Evolutionary conservation across 2,888 invertebrate genomes (phyloP).

Genomic region (Yponomeuta malinellus): DNA sequence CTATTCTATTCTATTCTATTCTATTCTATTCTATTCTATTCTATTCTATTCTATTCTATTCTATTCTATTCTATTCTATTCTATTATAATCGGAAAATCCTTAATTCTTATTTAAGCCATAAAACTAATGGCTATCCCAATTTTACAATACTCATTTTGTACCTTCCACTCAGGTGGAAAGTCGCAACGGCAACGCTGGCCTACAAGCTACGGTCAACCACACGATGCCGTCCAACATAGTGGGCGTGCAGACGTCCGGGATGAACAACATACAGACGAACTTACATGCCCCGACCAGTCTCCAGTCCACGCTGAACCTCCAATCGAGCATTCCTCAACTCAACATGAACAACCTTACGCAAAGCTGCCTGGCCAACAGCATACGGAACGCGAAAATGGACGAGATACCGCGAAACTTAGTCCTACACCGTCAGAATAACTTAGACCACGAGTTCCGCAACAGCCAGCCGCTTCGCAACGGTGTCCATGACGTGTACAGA

Average conservation of each 20-base stretch:
- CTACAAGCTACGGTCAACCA: constrained; percentile 39
- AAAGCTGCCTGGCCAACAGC: constrained; percentile 48
- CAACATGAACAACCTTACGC: constrained; percentile 41
- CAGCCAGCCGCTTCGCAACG: constrained; percentile 44
- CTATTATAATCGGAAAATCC: no score
- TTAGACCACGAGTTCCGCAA: constrained; percentile 45
- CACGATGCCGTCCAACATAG: constrained; percentile 43
- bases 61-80: no score
- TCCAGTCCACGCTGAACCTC: constrained; percentile 44
- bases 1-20: no score
- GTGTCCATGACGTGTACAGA: constrained; percentile 46
- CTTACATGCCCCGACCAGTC: constrained; percentile 38
- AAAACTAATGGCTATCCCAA: no score
- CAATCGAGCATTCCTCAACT: constrained; percentile 50
- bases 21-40: no score
- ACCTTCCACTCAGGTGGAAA: constrained; percentile 46
- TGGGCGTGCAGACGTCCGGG: constrained; percentile 45
- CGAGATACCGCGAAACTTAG: constrained; percentile 58
- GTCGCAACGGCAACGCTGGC: constrained; percentile 52
- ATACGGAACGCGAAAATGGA: constrained; percentile 42
- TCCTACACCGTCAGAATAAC: constrained; percentile 58
- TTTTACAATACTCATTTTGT: no score
- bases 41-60: no score
- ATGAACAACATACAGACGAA: constrained; percentile 39
- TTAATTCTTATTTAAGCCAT: no score